Evolutionary conservation across 37 sponge, comb jelly and placozoan genomes (phyloP), one percentile per base, ranked within the genome.

Genomic region (Beroe ovata): DNA sequence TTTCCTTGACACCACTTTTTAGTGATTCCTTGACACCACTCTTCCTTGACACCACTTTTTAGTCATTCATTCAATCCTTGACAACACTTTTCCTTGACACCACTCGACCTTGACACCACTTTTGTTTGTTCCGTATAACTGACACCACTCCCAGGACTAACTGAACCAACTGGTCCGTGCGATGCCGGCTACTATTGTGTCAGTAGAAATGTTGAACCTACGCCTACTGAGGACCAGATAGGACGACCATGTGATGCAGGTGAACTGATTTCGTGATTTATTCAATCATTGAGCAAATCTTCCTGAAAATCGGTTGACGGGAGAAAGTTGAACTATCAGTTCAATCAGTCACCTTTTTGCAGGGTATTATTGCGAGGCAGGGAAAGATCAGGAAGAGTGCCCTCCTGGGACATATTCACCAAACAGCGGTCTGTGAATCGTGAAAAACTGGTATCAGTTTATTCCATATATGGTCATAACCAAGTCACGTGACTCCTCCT

Each of bases 181-280:
- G 6, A 4, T 8, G 88, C 84, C 0, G 91, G 91, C 8, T 90
- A 64, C 36, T 90, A 90, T 38, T 90, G 91, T 84, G 69, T 41
- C 35, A 25, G 58, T 22, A 29, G 88, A 32, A 66, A 64, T 32
- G 89, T 22, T 11, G 54, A 36, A 29, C 64, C 91, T 35, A 72
- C 62, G 8, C 91, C 91, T 20, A 59, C 29, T 22, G 64, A 38
- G 36, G 89, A 60, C 19, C 18, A 19, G 38, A 30, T 60, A 18
- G 64, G 64, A 25, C 20, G 64, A 21, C 64, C 63, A 0, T 63
- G 64, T 89, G 89, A 89, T 89, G 39, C 89, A 60, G 69, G 69
- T 66, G 54, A 47, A 16, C 11, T 16, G 54, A 59, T 21, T 21
- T 21, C 60, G 21, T 59, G 20, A 59, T 20, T 21, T 59, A 59